A percentile compares a stretch with the other conserved stretches of the same genome.
phyloP scores from a whole-genome alignment of 1,140 invertebrate genomes.

The Drosophila yakuba region DNA sequence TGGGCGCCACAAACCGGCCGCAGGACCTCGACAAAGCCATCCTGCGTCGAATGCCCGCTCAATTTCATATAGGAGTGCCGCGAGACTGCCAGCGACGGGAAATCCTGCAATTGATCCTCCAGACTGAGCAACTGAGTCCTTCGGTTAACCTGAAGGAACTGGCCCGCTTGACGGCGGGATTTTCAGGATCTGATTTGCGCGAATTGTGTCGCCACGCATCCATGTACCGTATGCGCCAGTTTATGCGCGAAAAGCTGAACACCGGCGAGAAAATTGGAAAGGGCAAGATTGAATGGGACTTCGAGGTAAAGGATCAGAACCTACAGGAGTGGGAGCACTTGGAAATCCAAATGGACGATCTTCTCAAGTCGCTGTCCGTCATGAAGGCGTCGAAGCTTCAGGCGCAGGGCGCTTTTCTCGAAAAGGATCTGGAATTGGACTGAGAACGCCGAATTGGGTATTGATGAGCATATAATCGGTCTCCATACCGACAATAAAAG shows the following conservation, averaged over 20 bases:
- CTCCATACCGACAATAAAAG: conserved; percentile 2
- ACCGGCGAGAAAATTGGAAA: not conserved
- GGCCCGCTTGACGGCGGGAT: conserved; percentile 91
- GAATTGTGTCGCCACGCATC: conserved; percentile 96
- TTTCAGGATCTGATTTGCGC: conserved; percentile 96
- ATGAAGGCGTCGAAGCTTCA: conserved; percentile 89
- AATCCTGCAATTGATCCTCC: conserved; percentile 92
- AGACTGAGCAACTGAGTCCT: conserved; percentile 89
- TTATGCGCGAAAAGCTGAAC: conserved; percentile 24
- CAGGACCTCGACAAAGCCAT: conserved; percentile 98
- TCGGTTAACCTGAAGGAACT: conserved; percentile 90
- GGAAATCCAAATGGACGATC: conserved; percentile 87
- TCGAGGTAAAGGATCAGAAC: not conserved
- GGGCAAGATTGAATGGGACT: not conserved
- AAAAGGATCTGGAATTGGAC: conserved; percentile 58
- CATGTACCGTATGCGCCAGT: conserved; percentile 92
- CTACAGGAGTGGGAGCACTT: conserved; percentile 84
- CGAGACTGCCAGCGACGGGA: conserved; percentile 89
- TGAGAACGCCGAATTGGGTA: conserved; percentile 6
- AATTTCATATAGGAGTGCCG: conserved; percentile 95
- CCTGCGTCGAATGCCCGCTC: conserved; percentile 97
- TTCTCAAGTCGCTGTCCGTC: conserved; percentile 87
- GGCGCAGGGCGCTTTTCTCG: conserved; percentile 57
- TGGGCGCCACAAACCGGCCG: conserved; percentile 95
- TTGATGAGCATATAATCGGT: not conserved